phyloP scores from a whole-genome alignment of 2,888 invertebrate species.

The Drosophila kuntzei region DNA sequence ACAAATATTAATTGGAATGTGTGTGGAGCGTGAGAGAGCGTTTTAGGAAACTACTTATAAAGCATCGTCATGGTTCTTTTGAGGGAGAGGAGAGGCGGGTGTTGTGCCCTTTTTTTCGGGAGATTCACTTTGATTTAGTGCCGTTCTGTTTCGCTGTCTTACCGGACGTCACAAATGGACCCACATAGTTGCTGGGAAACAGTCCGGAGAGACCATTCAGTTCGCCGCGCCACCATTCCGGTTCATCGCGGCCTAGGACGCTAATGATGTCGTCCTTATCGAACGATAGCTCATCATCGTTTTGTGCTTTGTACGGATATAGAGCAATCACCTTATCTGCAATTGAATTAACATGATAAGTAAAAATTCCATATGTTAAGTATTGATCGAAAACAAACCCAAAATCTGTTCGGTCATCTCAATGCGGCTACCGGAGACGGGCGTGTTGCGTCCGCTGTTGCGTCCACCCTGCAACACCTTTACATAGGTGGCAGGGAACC shows the following conservation, averaged over 20 bases:
- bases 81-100: conserved; percentile 4
- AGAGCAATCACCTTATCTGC: conserved; percentile 95
- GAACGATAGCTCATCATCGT: conserved; percentile 97
- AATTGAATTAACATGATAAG: neutral
- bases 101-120: conserved; percentile 19
- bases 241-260: conserved; percentile 95
- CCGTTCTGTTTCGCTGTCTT: conserved; percentile 82
- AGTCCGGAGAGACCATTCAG: conserved; percentile 94
- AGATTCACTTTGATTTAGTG: conserved; percentile 78
- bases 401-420: conserved; percentile 86
- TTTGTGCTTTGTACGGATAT: conserved; percentile 97
- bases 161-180: conserved; percentile 87
- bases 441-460: conserved; percentile 90
- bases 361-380: neutral
- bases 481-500: conserved; percentile 99
- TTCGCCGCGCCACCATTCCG: conserved; percentile 99
- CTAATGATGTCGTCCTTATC: conserved; percentile 96
- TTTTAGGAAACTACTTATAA: conserved; percentile 33
- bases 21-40: conserved; percentile 47
- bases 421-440: conserved; percentile 90
- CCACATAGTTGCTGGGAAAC: conserved; percentile 98
- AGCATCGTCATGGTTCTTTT: conserved; percentile 55
- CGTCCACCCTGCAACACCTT: conserved; percentile 91
- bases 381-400: conserved; percentile 68
- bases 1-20: conserved; percentile 45